Evolutionary conservation across 2,113 vertebrate genomes (phyloP).

Genomic region (Pteropus alecto): DNA sequence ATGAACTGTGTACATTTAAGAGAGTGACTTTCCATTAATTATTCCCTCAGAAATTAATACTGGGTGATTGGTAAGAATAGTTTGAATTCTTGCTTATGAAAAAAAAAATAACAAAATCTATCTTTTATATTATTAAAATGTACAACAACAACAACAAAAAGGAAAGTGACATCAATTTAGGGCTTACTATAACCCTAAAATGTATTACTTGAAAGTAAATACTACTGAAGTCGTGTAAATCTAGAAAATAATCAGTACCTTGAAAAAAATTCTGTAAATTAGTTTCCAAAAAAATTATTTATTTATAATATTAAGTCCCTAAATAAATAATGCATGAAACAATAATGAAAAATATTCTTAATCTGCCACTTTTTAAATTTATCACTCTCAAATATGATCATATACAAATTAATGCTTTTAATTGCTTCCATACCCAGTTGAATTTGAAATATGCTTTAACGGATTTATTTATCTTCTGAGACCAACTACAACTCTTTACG

Average conservation of each 20-base stretch:
- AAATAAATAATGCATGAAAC: background rate
- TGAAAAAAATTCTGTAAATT: background rate
- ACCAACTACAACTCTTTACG: background rate
- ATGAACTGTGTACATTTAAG: background rate
- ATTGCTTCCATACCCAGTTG: background rate
- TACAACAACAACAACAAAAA: background rate
- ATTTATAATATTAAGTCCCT: background rate
- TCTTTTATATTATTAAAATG: background rate
- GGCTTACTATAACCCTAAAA: background rate
- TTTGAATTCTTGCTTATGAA: background rate
- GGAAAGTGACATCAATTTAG: background rate
- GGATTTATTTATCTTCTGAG: conserved; percentile 39
- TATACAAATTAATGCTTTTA: conserved; percentile 37
- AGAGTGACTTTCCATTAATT: background rate
- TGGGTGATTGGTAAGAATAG: background rate
- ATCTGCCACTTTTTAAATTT: conserved; percentile 12
- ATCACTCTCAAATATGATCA: conserved; percentile 29
- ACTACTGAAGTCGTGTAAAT: background rate
- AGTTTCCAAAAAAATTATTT: background rate
- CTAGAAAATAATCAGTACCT: background rate
- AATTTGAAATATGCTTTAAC: conserved; percentile 49
- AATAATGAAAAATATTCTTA: conserved; percentile 12
- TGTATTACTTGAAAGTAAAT: background rate
- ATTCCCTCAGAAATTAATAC: background rate
- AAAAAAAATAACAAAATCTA: background rate